Percentiles rank a stretch among this genome's conserved stretches.
phyloP scores from a whole-genome alignment of 1,140 invertebrate genomes.

The Meloidogyne exigua region DNA sequence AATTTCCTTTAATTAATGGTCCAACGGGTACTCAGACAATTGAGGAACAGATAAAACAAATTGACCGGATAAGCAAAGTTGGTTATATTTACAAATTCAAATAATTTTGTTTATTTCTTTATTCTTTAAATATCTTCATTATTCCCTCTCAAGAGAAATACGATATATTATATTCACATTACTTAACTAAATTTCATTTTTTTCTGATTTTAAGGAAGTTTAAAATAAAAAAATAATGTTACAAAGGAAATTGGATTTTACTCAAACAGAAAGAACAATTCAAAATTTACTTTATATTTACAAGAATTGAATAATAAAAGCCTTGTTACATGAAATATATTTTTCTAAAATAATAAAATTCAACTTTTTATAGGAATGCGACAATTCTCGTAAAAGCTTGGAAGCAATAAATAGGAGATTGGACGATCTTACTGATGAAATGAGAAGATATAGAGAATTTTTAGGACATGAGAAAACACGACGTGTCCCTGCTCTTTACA shows the following conservation, averaged over 20 bases:
- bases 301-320: too few relatives aligned
- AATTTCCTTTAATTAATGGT: slow-evolving; percentile 14
- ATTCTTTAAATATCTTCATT: slow-evolving; percentile 8
- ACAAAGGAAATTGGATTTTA: neutral
- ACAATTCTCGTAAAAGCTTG: slow-evolving; percentile 35
- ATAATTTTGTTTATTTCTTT: too few relatives aligned
- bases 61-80: slow-evolving; percentile 35
- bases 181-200: neutral
- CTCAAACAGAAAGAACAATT: neutral
- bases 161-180: neutral
- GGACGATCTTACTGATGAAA: slow-evolving; percentile 39
- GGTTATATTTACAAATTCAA: slow-evolving; percentile 13
- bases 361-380: slow-evolving; percentile 42
- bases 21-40: slow-evolving; percentile 25
- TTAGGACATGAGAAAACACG: slow-evolving; percentile 38
- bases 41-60: slow-evolving; percentile 37
- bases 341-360: too few relatives aligned
- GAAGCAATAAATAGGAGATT: slow-evolving; percentile 34
- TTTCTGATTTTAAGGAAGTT: neutral
- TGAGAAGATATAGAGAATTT: slow-evolving; percentile 37
- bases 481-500: slow-evolving; percentile 39
- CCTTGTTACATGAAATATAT: too few relatives aligned
- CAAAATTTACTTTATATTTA: neutral
- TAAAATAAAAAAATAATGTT: neutral
- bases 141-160: neutral